phyloP scores from a whole-genome alignment of 2,113 vertebrate genomes.

The Gyps fulvus region DNA sequence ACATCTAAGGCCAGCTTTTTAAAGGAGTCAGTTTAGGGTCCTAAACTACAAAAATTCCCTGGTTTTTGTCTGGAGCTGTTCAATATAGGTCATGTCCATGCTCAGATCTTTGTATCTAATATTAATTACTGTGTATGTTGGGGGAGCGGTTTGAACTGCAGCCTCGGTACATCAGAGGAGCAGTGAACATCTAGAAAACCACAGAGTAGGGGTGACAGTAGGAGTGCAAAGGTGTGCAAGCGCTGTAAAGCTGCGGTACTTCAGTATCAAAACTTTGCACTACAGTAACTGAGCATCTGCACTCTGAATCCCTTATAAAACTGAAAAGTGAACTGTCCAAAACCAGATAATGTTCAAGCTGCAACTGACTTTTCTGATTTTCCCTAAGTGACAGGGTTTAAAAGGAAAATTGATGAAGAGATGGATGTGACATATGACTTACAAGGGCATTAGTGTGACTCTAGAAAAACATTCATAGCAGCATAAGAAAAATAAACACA shows the following conservation, averaged over 20 bases:
- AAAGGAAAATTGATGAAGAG: slow-evolving; percentile 21
- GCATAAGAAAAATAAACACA: background rate
- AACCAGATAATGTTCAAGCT: background rate
- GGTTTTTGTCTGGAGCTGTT: accelerated
- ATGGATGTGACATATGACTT: background rate
- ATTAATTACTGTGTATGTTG: background rate
- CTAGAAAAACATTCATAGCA: background rate
- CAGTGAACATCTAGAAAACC: background rate
- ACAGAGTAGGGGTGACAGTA: background rate
- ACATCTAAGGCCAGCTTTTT: background rate
- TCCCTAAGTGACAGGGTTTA: background rate
- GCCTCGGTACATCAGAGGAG: background rate
- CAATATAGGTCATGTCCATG: background rate
- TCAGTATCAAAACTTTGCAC: background rate
- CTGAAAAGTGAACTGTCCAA: background rate
- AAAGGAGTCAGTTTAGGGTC: background rate
- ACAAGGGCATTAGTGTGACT: background rate
- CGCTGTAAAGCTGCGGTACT: background rate
- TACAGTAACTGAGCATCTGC: background rate
- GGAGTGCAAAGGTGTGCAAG: background rate
- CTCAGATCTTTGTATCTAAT: background rate
- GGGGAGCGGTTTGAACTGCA: background rate
- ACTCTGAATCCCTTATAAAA: background rate
- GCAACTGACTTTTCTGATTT: background rate
- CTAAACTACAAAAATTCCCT: background rate